These are phyloP conservation scores for Blera fallax DNA, from an alignment of 2,888 invertebrate species.

Conservation along the genomic window DNA sequence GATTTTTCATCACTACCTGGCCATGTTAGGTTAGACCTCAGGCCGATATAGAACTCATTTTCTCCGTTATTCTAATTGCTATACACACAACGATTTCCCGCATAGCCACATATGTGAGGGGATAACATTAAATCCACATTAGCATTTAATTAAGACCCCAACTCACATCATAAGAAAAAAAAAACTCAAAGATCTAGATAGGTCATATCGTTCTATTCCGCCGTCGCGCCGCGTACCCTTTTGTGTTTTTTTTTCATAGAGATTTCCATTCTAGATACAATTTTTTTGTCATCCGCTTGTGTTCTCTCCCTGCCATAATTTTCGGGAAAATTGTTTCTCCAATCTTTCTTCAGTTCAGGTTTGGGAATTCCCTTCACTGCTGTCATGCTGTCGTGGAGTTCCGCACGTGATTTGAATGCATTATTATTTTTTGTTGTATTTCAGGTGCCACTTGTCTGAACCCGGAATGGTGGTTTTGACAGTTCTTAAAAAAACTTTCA, in stretches of 20 bases:
- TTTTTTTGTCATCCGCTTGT: background rate
- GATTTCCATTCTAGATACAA: slow-evolving; percentile 38
- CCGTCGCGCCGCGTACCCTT: background rate
- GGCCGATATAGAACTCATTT: slow-evolving; percentile 39
- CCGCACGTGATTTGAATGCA: slow-evolving; percentile 62
- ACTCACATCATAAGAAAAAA: slow-evolving; percentile 6
- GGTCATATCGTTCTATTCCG: slow-evolving; percentile 26
- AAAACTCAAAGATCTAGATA: slow-evolving; percentile 40
- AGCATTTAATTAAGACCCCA: slow-evolving; percentile 69
- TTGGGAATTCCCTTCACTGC: slow-evolving; percentile 20
- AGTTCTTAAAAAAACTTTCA: slow-evolving; percentile 38
- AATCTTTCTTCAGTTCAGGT: slow-evolving; percentile 1
- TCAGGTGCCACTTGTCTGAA: slow-evolving; percentile 53
- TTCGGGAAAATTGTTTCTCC: slow-evolving; percentile 11
- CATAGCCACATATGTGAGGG: slow-evolving; percentile 11
- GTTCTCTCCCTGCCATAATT: background rate
- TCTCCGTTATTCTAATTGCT: slow-evolving; percentile 66
- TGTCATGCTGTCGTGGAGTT: slow-evolving; percentile 25
- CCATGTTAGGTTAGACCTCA: slow-evolving; percentile 16
- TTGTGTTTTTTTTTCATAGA: background rate
- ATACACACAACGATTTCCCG: slow-evolving; percentile 35
- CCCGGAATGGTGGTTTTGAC: slow-evolving; percentile 67
- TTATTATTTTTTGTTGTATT: slow-evolving; percentile 17
- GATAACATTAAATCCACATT: slow-evolving; percentile 64
- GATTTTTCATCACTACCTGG: slow-evolving; percentile 47